Conservation (phyloP, 2,113 vertebrate genomes). For the Callipepla squamata region DNA sequence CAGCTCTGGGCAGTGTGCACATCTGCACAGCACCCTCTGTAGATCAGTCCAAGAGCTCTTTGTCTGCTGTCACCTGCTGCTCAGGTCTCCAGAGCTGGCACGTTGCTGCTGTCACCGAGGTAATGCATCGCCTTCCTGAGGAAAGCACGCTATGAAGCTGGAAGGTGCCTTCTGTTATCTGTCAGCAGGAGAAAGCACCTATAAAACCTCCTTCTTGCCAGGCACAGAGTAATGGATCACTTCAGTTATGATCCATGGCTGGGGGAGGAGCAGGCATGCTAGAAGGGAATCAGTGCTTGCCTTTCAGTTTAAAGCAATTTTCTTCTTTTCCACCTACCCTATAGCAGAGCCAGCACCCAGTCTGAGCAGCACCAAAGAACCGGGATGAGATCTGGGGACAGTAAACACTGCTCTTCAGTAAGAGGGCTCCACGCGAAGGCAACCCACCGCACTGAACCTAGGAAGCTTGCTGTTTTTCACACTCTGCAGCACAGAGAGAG, state of each 20-base stretch:
- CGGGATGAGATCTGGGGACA: not conserved
- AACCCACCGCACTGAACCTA: not conserved
- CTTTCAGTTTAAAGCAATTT: not conserved
- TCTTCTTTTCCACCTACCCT: not conserved
- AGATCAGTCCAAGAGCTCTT: not conserved
- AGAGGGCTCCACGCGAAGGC: not conserved
- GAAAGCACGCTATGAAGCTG: not conserved
- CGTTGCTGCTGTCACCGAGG: not conserved
- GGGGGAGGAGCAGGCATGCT: not conserved
- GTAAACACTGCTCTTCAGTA: not conserved
- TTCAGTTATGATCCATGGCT: not conserved
- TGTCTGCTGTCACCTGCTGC: not conserved
- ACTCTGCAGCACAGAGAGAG: no score
- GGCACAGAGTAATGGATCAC: not conserved
- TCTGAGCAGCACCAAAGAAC: not conserved
- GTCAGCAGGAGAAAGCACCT: not conserved
- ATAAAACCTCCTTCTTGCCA: not conserved
- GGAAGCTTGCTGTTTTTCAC: no score
- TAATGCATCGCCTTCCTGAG: fast-evolving
- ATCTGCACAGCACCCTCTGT: not conserved
- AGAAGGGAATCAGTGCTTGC: not conserved
- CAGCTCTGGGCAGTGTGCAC: fast-evolving
- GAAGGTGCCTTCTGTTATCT: not conserved
- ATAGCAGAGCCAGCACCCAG: not conserved
- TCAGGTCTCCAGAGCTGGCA: not conserved